phyloP scores from a whole-genome alignment of 1,140 invertebrate genomes.

The Atopsyche davidsoni region DNA sequence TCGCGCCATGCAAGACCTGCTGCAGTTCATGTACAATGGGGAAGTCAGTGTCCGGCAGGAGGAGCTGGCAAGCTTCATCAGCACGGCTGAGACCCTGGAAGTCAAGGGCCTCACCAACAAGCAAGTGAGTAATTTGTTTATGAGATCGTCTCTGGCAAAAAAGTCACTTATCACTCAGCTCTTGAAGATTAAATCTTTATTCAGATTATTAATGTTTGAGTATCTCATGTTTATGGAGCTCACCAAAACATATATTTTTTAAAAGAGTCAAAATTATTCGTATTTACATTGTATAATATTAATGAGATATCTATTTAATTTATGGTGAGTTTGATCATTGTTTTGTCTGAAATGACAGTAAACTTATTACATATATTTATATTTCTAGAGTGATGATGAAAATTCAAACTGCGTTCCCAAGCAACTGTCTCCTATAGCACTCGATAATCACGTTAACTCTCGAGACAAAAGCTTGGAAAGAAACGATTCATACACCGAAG shows the following conservation, averaged over 20 bases:
- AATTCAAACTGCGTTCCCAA: constrained; percentile 32
- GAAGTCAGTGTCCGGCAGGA: constrained; percentile 70
- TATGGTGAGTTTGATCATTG: too few species aligned
- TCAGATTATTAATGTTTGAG: too few species aligned
- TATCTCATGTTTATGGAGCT: too few species aligned
- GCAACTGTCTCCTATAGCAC: constrained; percentile 32
- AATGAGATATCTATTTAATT: too few species aligned
- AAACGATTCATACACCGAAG: constrained; percentile 33
- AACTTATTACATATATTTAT: too few species aligned
- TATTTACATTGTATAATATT: too few species aligned
- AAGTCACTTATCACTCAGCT: too few species aligned
- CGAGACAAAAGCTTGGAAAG: constrained; percentile 28
- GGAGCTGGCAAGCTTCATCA: constrained; percentile 66
- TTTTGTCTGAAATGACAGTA: too few species aligned
- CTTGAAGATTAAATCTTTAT: too few species aligned
- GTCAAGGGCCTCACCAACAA: constrained; percentile 65
- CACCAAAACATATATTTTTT: too few species aligned
- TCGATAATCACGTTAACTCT: constrained; percentile 30
- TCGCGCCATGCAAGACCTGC: constrained; percentile 58
- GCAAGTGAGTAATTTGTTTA: constrained; percentile 42
- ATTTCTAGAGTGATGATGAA: constrained; percentile 44
- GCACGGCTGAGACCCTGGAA: constrained; percentile 67
- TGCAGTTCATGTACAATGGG: constrained; percentile 73
- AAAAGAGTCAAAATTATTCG: too few species aligned
- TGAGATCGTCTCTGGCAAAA: too few species aligned